Evolutionary conservation across 2,113 vertebrate genomes (phyloP).

Genomic region (Uropsilus gracilis): DNA sequence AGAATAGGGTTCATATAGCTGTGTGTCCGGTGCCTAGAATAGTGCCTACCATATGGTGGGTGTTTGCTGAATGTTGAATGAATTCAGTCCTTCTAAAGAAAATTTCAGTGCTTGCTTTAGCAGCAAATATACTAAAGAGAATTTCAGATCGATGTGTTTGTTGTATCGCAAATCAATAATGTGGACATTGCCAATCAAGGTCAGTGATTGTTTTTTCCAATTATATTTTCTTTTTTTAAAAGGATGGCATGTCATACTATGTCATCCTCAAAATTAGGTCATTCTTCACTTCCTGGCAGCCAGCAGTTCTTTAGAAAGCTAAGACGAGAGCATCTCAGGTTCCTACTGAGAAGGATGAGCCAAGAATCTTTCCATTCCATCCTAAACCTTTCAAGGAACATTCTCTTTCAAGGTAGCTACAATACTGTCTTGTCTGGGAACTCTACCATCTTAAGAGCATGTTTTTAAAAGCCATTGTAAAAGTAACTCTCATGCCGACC

Average conservation of each 20-base stretch:
- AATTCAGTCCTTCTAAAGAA: neutral
- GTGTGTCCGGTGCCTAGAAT: neutral
- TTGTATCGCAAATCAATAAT: neutral
- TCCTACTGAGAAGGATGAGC: neutral
- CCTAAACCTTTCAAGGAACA: neutral
- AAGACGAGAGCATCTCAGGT: neutral
- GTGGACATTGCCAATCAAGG: neutral
- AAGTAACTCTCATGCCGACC: neutral
- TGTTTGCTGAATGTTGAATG: neutral
- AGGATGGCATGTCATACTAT: slow-evolving; percentile 19
- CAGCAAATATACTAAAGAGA: neutral
- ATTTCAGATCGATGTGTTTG: slow-evolving; percentile 8
- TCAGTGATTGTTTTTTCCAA: neutral
- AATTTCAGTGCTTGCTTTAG: no score
- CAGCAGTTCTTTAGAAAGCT: slow-evolving; percentile 1
- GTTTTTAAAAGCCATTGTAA: slow-evolving; percentile 5
- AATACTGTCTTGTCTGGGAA: slow-evolving; percentile 1
- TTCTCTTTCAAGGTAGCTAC: slow-evolving; percentile 27
- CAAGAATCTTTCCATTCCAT: slow-evolving; percentile 16
- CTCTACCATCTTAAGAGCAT: neutral
- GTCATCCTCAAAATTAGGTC: slow-evolving; percentile 59
- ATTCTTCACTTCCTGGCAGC: neutral
- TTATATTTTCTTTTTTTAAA: slow-evolving; percentile 42
- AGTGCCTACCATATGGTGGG: neutral
- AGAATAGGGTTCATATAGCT: neutral